Percentiles rank a stretch among this genome's conserved stretches.
Evolutionary conservation across 2,888 invertebrate species (phyloP).

Genomic region (Hirtodrosophila histrioides): DNA sequence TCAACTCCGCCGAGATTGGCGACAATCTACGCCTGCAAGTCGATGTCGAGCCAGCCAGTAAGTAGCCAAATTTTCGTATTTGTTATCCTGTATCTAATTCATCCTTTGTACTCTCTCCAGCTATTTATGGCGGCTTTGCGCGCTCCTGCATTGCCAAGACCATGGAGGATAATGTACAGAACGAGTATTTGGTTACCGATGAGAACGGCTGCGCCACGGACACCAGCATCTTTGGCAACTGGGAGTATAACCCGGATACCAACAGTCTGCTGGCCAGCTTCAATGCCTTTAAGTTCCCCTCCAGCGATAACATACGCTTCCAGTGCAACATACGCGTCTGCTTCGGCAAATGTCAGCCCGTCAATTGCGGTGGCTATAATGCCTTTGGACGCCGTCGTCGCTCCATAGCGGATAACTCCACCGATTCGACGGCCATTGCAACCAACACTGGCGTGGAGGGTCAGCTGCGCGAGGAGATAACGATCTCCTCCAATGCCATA

Average conservation of each 20-base stretch:
- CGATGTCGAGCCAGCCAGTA: slow-evolving; percentile 91
- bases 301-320: slow-evolving; percentile 96
- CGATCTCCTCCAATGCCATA: slow-evolving; percentile 95
- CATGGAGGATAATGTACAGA: slow-evolving; percentile 93
- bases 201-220: slow-evolving; percentile 97
- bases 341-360: slow-evolving; percentile 97
- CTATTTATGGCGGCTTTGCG: slow-evolving; percentile 97
- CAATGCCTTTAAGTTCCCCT: slow-evolving; percentile 97
- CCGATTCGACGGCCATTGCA: slow-evolving; percentile 86
- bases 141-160: slow-evolving; percentile 97
- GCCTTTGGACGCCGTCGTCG: slow-evolving; percentile 93
- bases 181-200: slow-evolving; percentile 96
- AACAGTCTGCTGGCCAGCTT: slow-evolving; percentile 94
- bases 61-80: slow-evolving; percentile 68
- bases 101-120: slow-evolving; percentile 82
- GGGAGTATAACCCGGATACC: slow-evolving; percentile 94
- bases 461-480: slow-evolving; percentile 95
- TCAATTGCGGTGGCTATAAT: slow-evolving; percentile 95
- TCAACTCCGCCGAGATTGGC: slow-evolving; percentile 96
- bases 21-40: slow-evolving; percentile 94
- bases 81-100: too few species aligned
- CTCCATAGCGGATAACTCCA: slow-evolving; percentile 84
- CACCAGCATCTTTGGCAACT: slow-evolving; percentile 95
- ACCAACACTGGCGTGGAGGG: slow-evolving; percentile 88
- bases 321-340: slow-evolving; percentile 97